phyloP scores from a whole-genome alignment of 30 jellyfish, hydroid and myxozoan species.

The Catostylus mosaicus region DNA sequence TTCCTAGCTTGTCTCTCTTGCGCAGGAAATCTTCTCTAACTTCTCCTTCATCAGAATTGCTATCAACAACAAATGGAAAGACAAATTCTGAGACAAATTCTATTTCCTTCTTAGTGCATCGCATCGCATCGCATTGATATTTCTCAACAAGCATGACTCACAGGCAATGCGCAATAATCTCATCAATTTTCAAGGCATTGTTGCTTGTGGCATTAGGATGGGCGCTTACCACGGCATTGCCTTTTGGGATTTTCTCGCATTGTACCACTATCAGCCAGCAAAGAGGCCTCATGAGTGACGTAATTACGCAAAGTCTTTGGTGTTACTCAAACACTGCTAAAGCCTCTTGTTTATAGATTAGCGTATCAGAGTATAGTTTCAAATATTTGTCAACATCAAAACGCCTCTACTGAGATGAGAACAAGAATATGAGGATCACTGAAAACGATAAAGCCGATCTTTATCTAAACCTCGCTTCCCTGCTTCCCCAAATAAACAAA shows the following conservation, averaged over 20 bases:
- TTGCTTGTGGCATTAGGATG: slow-evolving; percentile 19
- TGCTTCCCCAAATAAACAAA: not conserved
- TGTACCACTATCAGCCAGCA: slow-evolving; percentile 10
- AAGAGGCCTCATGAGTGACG: slow-evolving; percentile 16
- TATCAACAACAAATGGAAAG: too few species aligned
- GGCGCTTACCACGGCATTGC: slow-evolving; percentile 3
- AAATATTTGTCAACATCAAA: too few species aligned
- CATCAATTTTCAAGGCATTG: slow-evolving; percentile 25
- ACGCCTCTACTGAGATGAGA: too few species aligned
- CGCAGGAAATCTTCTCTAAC: too few species aligned
- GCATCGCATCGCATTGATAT: not conserved
- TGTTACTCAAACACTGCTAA: too few species aligned
- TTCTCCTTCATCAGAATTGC: too few species aligned
- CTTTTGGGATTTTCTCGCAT: slow-evolving; percentile 29
- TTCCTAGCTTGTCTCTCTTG: too few species aligned
- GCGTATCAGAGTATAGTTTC: too few species aligned
- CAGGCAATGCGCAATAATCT: not conserved
- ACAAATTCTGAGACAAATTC: not conserved
- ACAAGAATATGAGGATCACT: not conserved
- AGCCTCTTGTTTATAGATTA: too few species aligned
- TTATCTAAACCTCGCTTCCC: not conserved
- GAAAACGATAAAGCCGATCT: not conserved
- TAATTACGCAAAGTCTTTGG: slow-evolving; percentile 11
- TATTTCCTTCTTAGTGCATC: not conserved
- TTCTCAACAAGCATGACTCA: not conserved